Evolutionary conservation across 2,888 invertebrate genomes (phyloP).

Genomic region (Dynastes hyllus): DNA sequence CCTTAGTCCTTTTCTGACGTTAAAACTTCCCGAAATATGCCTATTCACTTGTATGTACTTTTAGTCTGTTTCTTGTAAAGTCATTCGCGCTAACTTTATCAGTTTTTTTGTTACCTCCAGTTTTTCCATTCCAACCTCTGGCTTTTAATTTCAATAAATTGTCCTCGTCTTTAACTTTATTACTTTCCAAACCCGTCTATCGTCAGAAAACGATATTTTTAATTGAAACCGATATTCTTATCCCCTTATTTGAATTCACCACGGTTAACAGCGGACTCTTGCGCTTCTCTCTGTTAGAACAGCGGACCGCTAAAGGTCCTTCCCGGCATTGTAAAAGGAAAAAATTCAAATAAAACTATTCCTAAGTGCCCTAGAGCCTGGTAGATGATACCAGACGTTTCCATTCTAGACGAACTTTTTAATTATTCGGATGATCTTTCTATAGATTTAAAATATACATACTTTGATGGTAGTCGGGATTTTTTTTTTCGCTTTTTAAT

Average conservation of each 20-base stretch:
- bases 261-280: too few relatives aligned
- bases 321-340: neutral
- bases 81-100: too few relatives aligned
- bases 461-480: neutral
- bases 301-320: too few relatives aligned
- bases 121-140: neutral
- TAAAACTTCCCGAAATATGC: too few relatives aligned
- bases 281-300: too few relatives aligned
- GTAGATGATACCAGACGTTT: conserved; percentile 13
- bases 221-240: conserved; percentile 11
- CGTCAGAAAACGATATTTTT: neutral
- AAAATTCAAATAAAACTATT: conserved; percentile 10
- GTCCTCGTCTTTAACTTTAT: too few relatives aligned
- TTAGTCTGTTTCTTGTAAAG: too few relatives aligned
- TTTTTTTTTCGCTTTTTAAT: too few relatives aligned
- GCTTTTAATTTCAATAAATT: neutral
- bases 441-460: conserved; percentile 38
- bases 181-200: neutral
- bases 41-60: too few relatives aligned
- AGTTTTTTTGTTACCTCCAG: too few relatives aligned
- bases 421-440: conserved; percentile 40
- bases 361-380: neutral
- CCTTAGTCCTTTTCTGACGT: too few relatives aligned
- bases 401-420: conserved; percentile 23
- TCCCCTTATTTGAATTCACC: neutral